Conservation (phyloP, 2,797 vertebrate species). For the Malurus leucopterus region DNA sequence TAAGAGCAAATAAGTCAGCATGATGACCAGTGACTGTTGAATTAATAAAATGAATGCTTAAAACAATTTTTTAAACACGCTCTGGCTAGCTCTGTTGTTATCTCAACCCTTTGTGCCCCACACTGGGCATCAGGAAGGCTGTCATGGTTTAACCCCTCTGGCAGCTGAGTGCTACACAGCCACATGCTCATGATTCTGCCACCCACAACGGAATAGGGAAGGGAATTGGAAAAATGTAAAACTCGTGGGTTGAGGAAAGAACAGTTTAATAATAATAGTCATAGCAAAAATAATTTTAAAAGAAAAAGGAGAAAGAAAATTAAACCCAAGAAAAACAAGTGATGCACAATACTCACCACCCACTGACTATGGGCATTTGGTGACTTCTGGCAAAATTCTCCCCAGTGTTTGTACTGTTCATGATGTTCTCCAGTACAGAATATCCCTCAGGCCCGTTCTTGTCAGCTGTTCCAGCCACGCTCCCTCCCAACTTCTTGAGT, state of each 20-base stretch:
- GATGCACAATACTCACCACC: background rate
- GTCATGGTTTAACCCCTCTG: background rate
- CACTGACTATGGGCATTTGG: background rate
- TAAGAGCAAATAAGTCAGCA: background rate
- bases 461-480: background rate
- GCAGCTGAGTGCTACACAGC: background rate
- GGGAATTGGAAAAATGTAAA: background rate
- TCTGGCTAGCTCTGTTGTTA: background rate
- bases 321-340: background rate
- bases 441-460: background rate
- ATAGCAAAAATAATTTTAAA: background rate
- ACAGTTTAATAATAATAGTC: background rate
- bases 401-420: no score
- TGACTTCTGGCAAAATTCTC: background rate
- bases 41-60: background rate
- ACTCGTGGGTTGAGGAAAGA: background rate
- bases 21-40: background rate
- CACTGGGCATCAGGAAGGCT: background rate
- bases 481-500: background rate
- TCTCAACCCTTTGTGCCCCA: background rate
- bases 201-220: background rate
- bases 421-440: background rate
- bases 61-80: background rate
- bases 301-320: background rate
- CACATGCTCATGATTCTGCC: background rate